phyloP scores from a whole-genome alignment of 2,113 vertebrate genomes.

The Climacteris rufus region DNA sequence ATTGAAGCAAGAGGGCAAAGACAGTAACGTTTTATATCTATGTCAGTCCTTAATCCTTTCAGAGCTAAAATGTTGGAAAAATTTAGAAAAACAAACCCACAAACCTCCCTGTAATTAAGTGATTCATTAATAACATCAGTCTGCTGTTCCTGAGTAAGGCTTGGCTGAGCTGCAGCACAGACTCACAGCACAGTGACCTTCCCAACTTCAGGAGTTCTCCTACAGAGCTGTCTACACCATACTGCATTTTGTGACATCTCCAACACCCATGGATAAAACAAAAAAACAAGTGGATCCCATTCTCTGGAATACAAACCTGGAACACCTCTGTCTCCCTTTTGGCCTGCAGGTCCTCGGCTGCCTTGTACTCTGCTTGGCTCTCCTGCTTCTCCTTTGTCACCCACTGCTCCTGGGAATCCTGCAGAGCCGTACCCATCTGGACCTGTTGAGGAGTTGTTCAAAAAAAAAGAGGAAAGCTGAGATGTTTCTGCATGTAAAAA shows the following conservation, averaged over 20 bases:
- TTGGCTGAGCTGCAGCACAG: background rate
- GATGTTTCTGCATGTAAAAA: background rate
- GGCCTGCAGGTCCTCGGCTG: slow-evolving; percentile 71
- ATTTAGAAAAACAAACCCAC: background rate
- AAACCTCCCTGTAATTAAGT: background rate
- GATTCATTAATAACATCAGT: background rate
- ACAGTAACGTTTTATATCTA: background rate
- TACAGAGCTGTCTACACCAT: rapidly evolving
- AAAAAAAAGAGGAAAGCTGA: background rate
- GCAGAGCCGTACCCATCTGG: slow-evolving; percentile 71
- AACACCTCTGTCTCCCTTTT: slow-evolving; percentile 81
- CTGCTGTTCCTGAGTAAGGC: background rate
- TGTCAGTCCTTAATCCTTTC: background rate
- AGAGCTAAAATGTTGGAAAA: background rate
- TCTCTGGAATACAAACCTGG: slow-evolving; percentile 72
- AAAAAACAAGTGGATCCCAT: background rate
- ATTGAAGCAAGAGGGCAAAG: background rate
- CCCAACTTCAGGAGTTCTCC: rapidly evolving
- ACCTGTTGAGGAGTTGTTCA: slow-evolving; percentile 68
- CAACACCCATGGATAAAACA: background rate
- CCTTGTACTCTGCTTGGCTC: slow-evolving; percentile 77
- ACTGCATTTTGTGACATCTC: background rate
- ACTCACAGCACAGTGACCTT: background rate
- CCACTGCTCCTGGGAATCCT: slow-evolving; percentile 78
- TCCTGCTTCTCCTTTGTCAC: slow-evolving; percentile 82